Evolutionary conservation across 1,140 invertebrate genomes (phyloP).

Genomic region (Phthorimaea operculella): DNA sequence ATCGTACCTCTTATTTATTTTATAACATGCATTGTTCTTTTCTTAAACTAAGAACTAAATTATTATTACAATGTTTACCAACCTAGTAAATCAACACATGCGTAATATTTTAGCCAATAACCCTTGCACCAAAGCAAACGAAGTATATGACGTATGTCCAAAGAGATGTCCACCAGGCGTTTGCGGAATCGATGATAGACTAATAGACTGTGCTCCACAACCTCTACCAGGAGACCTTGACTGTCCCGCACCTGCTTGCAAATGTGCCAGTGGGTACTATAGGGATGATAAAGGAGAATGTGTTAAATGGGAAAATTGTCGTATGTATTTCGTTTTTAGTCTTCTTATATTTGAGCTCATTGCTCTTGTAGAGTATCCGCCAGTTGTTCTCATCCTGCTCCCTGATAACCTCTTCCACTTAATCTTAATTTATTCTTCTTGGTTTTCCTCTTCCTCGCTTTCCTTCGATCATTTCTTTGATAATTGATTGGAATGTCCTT

Average conservation of each 20-base stretch:
- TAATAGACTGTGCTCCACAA: slow-evolving; percentile 11
- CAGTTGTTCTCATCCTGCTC: too few species aligned
- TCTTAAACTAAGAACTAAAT: too few species aligned
- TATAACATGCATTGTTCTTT: too few species aligned
- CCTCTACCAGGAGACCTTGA: slow-evolving; percentile 3
- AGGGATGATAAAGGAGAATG: background rate
- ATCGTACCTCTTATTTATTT: background rate
- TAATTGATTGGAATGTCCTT: too few species aligned
- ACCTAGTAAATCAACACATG: too few species aligned
- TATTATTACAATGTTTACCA: too few species aligned
- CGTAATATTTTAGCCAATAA: background rate
- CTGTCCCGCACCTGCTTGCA: background rate
- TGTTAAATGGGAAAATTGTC: background rate
- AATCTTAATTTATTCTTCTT: too few species aligned
- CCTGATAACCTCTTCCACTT: too few species aligned
- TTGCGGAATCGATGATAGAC: slow-evolving; percentile 16
- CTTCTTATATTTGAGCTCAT: background rate
- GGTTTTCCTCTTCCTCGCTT: too few species aligned
- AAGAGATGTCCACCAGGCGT: slow-evolving; percentile 13
- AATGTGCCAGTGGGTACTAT: background rate
- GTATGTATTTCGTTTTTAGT: background rate
- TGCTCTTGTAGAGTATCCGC: too few species aligned
- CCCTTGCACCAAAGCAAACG: slow-evolving; percentile 11
- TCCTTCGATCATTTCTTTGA: too few species aligned
- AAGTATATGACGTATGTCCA: slow-evolving; percentile 13